Base-by-base conservation (phyloP, 2,888 invertebrate species). In the Thalpophila matura region DNA sequence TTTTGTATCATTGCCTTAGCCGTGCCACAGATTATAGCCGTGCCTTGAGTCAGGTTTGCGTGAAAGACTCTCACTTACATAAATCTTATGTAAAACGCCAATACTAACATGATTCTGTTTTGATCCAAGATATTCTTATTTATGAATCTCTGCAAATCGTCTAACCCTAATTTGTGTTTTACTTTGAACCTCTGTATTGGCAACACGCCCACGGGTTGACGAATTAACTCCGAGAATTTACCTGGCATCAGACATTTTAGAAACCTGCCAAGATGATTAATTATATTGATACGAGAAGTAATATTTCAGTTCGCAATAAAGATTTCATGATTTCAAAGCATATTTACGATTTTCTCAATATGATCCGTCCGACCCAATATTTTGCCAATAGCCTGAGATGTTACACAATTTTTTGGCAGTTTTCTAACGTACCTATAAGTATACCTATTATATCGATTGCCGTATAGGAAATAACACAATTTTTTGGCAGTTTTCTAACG, bases 171-270 rank as follows among this genome's bases (percentile, higher is more conserved):
- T 75, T 61, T 53, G 42, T 61, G 55, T 35, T 53, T 53, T 12
- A 35, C 22, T 35, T 38, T 43, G 42, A 43, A 26, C 31, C 54
- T 42, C 35, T 10, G 14, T 26, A 16, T 61, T 71, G 70, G 70
- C 70, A 60, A 45, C n/a, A 22, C 12, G 76, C 71, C 71, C 43
- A 61, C 37, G 1, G 5, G 49, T 53, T 53, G 76, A 53, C 43
- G 61, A 40, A 38, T 31, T 33, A 49, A 27, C 24, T 60, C 47
- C 29, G 22, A 56, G 38, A 75, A 56, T 69, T 75, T 69, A 70
- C 70, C 71, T 71, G 47, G 40, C 70, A 53, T 53, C 47, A 56
- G 40, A 56, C n/a, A 69, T 53, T 68, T 70, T 12, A 37, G 9
- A 47, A 55, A n/a, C 18, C 35, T 69, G 71, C 76, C 71, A 61